Conservation (phyloP, 2,888 invertebrate species). For the Formica aserva region DNA sequence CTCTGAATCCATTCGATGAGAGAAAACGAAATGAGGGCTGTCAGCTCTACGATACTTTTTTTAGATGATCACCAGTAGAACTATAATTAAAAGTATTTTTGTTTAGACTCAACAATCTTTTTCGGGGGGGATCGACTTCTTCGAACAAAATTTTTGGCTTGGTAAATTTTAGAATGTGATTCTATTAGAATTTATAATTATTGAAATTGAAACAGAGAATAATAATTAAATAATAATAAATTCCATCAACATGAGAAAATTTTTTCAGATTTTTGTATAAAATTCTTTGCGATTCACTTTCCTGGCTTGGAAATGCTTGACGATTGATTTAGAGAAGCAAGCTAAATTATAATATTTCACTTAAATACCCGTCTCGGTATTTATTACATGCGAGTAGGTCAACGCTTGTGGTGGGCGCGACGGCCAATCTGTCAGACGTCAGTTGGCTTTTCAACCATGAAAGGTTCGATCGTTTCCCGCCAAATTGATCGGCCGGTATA, state of each 20-base stretch:
- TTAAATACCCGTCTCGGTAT: slow-evolving; percentile 39
- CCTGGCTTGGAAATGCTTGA: neutral
- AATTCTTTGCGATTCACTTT: neutral
- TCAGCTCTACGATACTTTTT: slow-evolving; percentile 8
- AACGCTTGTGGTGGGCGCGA: slow-evolving; percentile 41
- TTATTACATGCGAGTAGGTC: slow-evolving; percentile 50
- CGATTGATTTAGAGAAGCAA: neutral
- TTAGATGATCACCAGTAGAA: neutral
- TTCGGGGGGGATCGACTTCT: neutral
- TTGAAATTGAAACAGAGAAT: neutral
- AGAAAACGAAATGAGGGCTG: slow-evolving; percentile 14
- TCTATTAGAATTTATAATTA: neutral
- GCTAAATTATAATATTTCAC: slow-evolving; percentile 27
- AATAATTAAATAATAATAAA: neutral
- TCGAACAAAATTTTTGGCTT: neutral
- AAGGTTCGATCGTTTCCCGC: slow-evolving; percentile 71
- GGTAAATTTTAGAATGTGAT: neutral
- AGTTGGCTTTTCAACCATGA: slow-evolving; percentile 52
- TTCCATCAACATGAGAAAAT: neutral
- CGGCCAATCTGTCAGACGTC: slow-evolving; percentile 54
- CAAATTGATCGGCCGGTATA: slow-evolving; percentile 73
- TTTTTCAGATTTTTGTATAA: neutral
- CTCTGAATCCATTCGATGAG: slow-evolving; percentile 12
- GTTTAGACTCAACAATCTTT: neutral
- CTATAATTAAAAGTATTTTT: neutral